These are phyloP conservation scores for Dipodomys stephensi DNA, from an alignment of 2,113 vertebrate genomes.

Conservation along the genomic window DNA sequence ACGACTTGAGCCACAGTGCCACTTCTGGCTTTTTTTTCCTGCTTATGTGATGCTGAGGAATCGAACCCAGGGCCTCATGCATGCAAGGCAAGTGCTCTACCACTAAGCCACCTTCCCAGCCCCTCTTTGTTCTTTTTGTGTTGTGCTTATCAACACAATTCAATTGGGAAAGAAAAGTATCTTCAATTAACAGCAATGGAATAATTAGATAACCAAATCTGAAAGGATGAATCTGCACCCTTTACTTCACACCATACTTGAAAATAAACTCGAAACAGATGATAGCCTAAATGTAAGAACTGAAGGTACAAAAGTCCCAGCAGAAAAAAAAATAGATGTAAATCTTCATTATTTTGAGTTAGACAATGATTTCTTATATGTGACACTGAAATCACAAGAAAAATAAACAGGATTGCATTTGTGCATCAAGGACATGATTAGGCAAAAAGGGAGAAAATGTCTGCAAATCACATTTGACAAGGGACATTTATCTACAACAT, in stretches of 20 bases:
- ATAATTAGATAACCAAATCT: neutral
- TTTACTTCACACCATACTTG: too few relatives aligned
- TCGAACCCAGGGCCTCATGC: too few relatives aligned
- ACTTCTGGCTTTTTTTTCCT: too few relatives aligned
- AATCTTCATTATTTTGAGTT: neutral
- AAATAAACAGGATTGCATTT: neutral
- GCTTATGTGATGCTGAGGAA: too few relatives aligned
- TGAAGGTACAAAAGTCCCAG: too few relatives aligned
- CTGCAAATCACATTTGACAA: neutral
- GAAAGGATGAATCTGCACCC: too few relatives aligned
- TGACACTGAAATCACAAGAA: too few relatives aligned
- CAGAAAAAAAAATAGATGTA: neutral
- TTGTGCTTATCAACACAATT: neutral
- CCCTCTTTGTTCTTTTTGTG: neutral
- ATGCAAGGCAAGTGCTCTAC: too few relatives aligned
- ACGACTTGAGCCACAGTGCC: too few relatives aligned
- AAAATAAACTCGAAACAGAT: too few relatives aligned
- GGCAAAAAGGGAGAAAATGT: neutral
- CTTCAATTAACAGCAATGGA: neutral
- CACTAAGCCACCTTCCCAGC: too few relatives aligned
- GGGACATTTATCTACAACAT: neutral
- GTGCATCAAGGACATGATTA: neutral
- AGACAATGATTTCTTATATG: neutral
- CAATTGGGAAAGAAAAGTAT: neutral
- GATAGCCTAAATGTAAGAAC: too few relatives aligned